phyloP scores from a whole-genome alignment of 2,797 vertebrate genomes.

The Varecia variegata region DNA sequence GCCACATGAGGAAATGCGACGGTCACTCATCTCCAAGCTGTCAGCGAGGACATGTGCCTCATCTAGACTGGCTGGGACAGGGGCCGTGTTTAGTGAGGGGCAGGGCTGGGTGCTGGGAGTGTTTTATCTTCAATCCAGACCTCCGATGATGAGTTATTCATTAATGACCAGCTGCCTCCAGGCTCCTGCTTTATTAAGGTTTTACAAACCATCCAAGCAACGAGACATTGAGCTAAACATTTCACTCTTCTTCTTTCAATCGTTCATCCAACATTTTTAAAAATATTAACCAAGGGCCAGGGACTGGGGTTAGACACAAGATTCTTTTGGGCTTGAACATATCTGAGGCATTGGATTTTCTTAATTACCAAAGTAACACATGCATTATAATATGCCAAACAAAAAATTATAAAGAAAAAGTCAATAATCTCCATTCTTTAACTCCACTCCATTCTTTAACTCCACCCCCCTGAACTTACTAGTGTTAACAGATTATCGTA shows the following conservation, averaged over 20 bases:
- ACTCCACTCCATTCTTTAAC: no score
- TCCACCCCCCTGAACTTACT: not conserved
- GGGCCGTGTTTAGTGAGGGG: constrained; percentile 57
- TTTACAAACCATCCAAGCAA: constrained; percentile 54
- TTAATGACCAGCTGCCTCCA: constrained; percentile 68
- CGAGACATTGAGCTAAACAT: not conserved
- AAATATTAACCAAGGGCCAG: not conserved
- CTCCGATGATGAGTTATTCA: constrained; percentile 63
- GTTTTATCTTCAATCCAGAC: constrained; percentile 56
- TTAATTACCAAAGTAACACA: not conserved
- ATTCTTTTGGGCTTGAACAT: not conserved
- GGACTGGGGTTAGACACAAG: not conserved
- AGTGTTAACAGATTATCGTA: no score
- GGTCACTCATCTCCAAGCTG: not conserved
- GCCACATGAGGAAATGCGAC: not conserved
- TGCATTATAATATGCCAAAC: no score
- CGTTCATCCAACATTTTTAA: not conserved
- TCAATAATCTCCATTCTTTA: not conserved
- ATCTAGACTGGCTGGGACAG: constrained; percentile 51
- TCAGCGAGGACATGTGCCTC: fast-evolving
- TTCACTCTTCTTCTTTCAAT: not conserved
- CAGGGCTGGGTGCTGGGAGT: not conserved
- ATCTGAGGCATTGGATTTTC: not conserved
- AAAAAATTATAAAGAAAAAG: not conserved
- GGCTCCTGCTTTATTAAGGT: constrained; percentile 53